Evolutionary conservation across 2,797 vertebrate species (phyloP), one percentile per base, ranked within the genome.

Genomic region (Coranthus polyacanthus): DNA sequence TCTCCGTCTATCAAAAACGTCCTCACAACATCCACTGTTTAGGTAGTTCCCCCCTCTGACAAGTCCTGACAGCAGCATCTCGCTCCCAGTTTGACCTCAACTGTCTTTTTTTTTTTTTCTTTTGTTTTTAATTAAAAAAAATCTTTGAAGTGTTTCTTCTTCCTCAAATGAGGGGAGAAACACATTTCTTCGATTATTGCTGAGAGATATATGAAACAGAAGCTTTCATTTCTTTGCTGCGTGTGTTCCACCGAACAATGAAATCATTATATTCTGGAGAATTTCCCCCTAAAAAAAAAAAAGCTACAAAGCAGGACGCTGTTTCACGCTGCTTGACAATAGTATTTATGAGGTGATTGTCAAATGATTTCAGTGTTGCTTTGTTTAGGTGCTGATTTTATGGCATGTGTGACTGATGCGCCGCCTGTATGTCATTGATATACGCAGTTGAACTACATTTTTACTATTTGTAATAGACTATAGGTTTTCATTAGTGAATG

Each of bases 171-270:
- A 84, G 62, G 37, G 21, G 54, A 81, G 72, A 75, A 78, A 85
- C 88, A 90, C 72, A 69, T 87, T 92, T 89, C 63, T 92, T 87
- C 79, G 84, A 81, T 92, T 87, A 88, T 75, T 45, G 38, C 64
- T 1, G 47, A 73, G 69, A 78, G 72, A 89, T 88, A 82, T 82
- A 81, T 82, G 75, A 88, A 91, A 87, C 86, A 88, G 90, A 84
- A 88, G 83, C 89, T 77, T 85, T 78, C 60, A 65, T 77, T 77
- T 81, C 68, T 78, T 52, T 69, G 52, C 69, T 7, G 38, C 82
- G 77, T 79, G 64, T 85, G 79, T 84, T 88, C 60, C 62, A 12
- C 38, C 10, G 83, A 89, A 93, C 91, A 93, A 92, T 86, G 87
- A 84, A 73, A 60, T 79, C 79, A 70, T 88, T 92, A 80, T 86